Percentiles rank a stretch among this genome's conserved stretches.
phyloP scores from a whole-genome alignment of 2,113 vertebrate species.

The Callospermophilus lateralis region DNA sequence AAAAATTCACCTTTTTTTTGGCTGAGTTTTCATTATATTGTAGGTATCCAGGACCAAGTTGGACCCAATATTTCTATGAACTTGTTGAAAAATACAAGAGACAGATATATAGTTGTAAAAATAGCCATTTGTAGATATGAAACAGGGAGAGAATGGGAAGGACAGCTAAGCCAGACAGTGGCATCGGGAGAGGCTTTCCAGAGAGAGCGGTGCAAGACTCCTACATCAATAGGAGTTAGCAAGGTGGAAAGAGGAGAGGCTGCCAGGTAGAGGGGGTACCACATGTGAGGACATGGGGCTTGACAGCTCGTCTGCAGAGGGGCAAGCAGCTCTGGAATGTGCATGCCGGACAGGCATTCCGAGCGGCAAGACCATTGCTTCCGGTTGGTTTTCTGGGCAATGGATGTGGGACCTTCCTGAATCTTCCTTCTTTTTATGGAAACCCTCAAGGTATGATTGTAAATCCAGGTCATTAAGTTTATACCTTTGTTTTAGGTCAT shows the following conservation, averaged over 20 bases:
- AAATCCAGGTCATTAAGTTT: background rate
- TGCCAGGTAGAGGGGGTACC: background rate
- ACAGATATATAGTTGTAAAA: background rate
- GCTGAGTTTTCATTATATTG: background rate
- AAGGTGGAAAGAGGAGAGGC: background rate
- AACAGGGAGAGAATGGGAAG: background rate
- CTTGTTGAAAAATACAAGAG: too few species aligned
- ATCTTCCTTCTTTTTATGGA: background rate
- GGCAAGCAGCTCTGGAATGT: accelerated
- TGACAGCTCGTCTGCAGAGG: accelerated
- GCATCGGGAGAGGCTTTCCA: background rate
- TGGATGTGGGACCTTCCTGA: background rate
- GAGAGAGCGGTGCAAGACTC: background rate
- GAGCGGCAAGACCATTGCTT: background rate
- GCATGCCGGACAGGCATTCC: accelerated
- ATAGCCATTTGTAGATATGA: background rate
- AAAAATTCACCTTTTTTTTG: background rate
- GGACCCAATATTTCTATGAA: background rate
- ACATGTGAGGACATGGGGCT: accelerated
- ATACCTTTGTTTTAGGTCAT: background rate
- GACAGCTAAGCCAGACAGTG: background rate
- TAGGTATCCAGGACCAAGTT: background rate
- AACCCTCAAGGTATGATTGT: background rate
- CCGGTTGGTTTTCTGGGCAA: background rate
- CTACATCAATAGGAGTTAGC: background rate